These are phyloP conservation scores for Neuroterus valhalla DNA, from an alignment of 1,140 invertebrate genomes.

Conservation along the genomic window DNA sequence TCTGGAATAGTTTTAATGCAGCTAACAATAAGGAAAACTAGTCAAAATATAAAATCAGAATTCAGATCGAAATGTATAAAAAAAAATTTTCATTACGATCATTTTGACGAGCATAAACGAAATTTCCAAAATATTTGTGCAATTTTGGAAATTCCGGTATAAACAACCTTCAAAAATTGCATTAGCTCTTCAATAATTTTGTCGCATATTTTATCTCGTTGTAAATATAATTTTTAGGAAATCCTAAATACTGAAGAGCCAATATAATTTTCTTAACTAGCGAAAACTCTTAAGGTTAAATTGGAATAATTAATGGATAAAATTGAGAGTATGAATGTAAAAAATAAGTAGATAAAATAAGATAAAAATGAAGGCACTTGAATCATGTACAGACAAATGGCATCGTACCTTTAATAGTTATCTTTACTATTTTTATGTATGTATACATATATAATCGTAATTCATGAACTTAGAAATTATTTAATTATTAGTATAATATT, in stretches of 20 bases:
- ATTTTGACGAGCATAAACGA: no score
- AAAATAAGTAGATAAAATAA: background rate
- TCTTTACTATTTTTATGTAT: slow-evolving; percentile 29
- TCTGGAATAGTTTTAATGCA: background rate
- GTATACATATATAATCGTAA: slow-evolving; percentile 38
- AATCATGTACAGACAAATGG: slow-evolving; percentile 32
- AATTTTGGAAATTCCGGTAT: background rate
- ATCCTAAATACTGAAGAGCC: background rate
- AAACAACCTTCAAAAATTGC: background rate
- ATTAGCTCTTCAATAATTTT: background rate
- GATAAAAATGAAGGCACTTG: slow-evolving; percentile 10
- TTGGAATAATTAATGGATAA: background rate
- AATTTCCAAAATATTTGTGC: background rate
- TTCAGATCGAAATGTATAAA: background rate
- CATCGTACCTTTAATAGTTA: slow-evolving; percentile 12
- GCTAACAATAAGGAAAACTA: background rate
- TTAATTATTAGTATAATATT: slow-evolving; percentile 29
- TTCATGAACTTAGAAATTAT: slow-evolving; percentile 9
- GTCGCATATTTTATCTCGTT: background rate
- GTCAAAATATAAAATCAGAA: slow-evolving; percentile 18
- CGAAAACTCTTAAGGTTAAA: background rate
- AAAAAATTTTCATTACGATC: background rate
- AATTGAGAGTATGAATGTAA: background rate
- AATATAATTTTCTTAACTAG: background rate
- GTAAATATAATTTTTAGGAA: slow-evolving; percentile 10